Percentiles rank a stretch among this genome's conserved stretches.
phyloP scores from a whole-genome alignment of 2,113 vertebrate genomes.

The Murina feae region DNA sequence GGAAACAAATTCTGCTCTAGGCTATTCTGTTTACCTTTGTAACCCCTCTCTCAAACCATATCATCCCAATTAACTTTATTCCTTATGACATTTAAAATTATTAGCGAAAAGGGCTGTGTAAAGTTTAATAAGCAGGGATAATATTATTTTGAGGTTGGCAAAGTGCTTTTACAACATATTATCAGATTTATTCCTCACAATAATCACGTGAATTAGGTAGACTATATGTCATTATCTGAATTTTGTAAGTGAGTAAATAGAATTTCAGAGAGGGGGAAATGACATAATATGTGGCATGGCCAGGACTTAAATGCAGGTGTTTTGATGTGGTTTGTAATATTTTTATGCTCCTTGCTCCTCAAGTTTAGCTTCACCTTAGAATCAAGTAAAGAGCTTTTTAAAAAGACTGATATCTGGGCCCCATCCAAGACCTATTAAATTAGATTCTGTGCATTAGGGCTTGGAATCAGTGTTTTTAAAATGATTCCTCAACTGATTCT shows the following conservation, averaged over 20 bases:
- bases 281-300: not conserved
- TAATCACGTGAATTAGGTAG: not conserved
- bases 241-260: conserved; percentile 12
- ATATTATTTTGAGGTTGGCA: conserved; percentile 7
- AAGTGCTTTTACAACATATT: conserved; percentile 24
- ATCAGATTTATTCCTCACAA: not conserved
- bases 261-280: conserved; percentile 9
- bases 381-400: not conserved
- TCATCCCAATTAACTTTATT: not conserved
- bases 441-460: not conserved
- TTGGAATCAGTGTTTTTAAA: conserved; percentile 3
- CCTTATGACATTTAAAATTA: not conserved
- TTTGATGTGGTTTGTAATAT: not conserved
- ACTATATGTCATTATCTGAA: not conserved
- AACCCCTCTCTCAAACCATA: not conserved
- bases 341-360: conserved; percentile 12
- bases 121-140: not conserved
- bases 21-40: not conserved
- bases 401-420: not conserved
- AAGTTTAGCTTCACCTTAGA: conserved; percentile 19
- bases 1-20: not conserved
- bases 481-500: not conserved
- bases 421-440: not conserved
- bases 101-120: not conserved
- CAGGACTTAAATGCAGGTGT: not conserved